These are phyloP conservation scores for Nilaparvata lugens DNA, from an alignment of 1,140 invertebrate species.

Conservation along the genomic window DNA sequence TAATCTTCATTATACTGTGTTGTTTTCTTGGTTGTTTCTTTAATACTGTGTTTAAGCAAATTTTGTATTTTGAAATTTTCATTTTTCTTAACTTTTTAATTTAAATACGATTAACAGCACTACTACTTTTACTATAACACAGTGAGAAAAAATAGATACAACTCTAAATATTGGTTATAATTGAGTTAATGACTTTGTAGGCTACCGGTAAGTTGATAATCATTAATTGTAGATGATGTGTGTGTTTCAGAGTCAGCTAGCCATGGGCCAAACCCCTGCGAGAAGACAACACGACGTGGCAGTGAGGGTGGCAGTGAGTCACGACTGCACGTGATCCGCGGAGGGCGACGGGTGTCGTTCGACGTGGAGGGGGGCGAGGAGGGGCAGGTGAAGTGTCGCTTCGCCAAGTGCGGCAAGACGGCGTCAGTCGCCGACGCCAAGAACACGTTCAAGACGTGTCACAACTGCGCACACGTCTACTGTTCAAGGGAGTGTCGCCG, in stretches of 20 bases:
- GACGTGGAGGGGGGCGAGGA: constrained; percentile 31
- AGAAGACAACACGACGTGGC: constrained; percentile 17
- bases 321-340: neutral
- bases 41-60: no score
- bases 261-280: constrained; percentile 7
- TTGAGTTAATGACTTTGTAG: no score
- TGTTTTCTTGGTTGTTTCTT: no score
- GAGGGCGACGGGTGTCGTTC: constrained; percentile 35
- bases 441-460: constrained; percentile 75
- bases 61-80: no score
- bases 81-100: no score
- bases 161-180: no score
- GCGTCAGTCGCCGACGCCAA: constrained; percentile 55
- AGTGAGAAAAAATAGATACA: no score
- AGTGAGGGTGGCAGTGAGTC: constrained; percentile 17
- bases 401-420: constrained; percentile 56
- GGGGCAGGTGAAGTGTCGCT: constrained; percentile 57
- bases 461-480: constrained; percentile 85
- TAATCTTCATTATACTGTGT: no score
- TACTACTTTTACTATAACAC: no score
- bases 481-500: constrained; percentile 76
- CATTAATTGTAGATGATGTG: no score
- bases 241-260: constrained; percentile 26
- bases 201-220: no score
- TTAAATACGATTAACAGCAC: no score